These are phyloP conservation scores for Lottia gigantea DNA, from an alignment of 2,888 invertebrate genomes.

Conservation along the genomic window DNA sequence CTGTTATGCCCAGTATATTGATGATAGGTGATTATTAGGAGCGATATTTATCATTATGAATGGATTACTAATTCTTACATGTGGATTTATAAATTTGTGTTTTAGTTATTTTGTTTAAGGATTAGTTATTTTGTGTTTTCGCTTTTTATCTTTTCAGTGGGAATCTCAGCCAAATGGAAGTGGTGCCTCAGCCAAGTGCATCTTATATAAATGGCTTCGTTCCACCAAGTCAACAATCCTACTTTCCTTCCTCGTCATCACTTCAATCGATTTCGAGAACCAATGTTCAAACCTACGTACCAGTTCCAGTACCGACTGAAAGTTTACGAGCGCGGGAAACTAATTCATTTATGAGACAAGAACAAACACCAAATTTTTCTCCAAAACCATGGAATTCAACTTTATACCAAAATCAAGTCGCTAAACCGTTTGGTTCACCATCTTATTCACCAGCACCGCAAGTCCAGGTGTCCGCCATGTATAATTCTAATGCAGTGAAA, in stretches of 20 bases:
- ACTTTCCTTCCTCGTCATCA: not conserved
- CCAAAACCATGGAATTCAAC: slow-evolving; percentile 6
- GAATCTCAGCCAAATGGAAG: not conserved
- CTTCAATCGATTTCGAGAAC: not conserved
- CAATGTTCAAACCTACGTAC: not conserved
- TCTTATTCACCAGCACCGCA: slow-evolving; percentile 18
- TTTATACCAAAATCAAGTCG: not conserved
- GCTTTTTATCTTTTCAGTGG: not conserved
- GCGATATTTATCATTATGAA: not conserved
- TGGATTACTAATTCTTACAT: not conserved
- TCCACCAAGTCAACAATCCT: not conserved
- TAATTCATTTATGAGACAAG: slow-evolving; percentile 14
- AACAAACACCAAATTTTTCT: slow-evolving; percentile 12
- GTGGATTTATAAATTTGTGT: not conserved
- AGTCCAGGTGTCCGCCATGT: slow-evolving; percentile 23
- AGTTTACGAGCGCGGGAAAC: slow-evolving; percentile 3
- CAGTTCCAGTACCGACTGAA: not conserved
- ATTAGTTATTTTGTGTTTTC: not conserved
- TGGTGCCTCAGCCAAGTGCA: not conserved
- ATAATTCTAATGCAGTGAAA: slow-evolving; percentile 8
- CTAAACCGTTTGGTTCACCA: not conserved
- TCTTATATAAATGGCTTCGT: not conserved
- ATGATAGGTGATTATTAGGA: not conserved
- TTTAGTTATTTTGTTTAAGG: not conserved
- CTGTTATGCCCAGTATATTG: not conserved